Evolutionary conservation across 1,140 invertebrate species (phyloP).

Genomic region (Bombus difficillimus): DNA sequence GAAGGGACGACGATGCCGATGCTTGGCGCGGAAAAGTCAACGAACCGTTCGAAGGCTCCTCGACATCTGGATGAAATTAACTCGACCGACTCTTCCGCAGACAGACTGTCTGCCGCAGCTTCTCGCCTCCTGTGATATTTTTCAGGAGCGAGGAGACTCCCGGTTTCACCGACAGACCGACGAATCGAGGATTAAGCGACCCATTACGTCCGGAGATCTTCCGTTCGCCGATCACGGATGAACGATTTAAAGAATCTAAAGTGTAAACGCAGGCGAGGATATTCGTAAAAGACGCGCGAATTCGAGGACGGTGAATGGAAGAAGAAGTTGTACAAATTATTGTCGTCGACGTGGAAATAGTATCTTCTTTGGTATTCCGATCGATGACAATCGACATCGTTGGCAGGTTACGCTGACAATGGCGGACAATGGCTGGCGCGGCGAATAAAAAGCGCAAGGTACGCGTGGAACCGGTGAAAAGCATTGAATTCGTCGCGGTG

Average conservation of each 20-base stretch:
- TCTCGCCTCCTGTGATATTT: slow-evolving; percentile 38
- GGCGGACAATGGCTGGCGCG: slow-evolving; percentile 50
- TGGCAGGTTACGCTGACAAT: background rate
- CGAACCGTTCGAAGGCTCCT: slow-evolving; percentile 61
- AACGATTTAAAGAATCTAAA: background rate
- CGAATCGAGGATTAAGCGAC: slow-evolving; percentile 20
- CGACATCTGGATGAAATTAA: slow-evolving; percentile 72
- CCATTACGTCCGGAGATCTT: background rate
- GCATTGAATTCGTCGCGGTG: slow-evolving; percentile 59
- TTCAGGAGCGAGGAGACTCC: background rate
- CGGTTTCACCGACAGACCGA: background rate
- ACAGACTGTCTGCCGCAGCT: slow-evolving; percentile 59
- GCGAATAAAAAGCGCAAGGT: slow-evolving; percentile 23
- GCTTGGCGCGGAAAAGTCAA: slow-evolving; percentile 62
- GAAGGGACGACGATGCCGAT: slow-evolving; percentile 41
- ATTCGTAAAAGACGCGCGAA: background rate
- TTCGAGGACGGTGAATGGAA: too few relatives aligned
- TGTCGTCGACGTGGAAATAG: background rate
- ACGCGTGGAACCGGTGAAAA: slow-evolving; percentile 33
- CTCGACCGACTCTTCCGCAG: slow-evolving; percentile 60
- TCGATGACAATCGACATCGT: slow-evolving; percentile 52
- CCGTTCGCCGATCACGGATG: background rate
- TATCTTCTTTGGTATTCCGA: slow-evolving; percentile 33
- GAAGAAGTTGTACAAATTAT: background rate
- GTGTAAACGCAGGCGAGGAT: background rate